A percentile compares a stretch with the other conserved stretches of the same genome.
Conservation (phyloP, 2,113 vertebrate species). For the Epinephelus lanceolatus region DNA sequence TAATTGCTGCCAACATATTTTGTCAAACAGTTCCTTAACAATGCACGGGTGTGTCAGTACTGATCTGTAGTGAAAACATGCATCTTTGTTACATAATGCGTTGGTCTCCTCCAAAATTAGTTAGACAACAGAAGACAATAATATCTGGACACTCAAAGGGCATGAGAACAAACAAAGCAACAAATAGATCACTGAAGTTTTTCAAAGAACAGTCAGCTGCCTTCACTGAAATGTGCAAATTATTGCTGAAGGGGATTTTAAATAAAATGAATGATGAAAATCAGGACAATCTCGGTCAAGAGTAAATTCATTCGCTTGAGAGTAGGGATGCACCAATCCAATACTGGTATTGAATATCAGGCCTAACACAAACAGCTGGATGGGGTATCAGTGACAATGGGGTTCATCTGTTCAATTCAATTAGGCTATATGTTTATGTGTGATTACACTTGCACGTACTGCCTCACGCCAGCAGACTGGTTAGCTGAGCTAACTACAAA, state of each 20-base stretch:
- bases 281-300: background rate
- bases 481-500: no score
- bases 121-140: no score
- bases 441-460: no score
- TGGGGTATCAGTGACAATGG: no score
- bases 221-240: background rate
- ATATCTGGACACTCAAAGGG: no score
- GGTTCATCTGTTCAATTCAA: no score
- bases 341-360: no score
- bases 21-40: background rate
- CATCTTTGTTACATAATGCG: background rate
- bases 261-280: background rate
- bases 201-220: background rate
- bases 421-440: no score
- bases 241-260: no score
- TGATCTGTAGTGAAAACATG: background rate
- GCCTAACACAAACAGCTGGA: no score
- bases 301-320: background rate
- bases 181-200: background rate
- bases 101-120: background rate
- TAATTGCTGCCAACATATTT: background rate
- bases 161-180: background rate
- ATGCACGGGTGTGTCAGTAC: conserved; percentile 3
- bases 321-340: background rate
- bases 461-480: no score